Base-by-base conservation (phyloP, 1,140 invertebrate genomes). In the Trachelipus rathkii region DNA sequence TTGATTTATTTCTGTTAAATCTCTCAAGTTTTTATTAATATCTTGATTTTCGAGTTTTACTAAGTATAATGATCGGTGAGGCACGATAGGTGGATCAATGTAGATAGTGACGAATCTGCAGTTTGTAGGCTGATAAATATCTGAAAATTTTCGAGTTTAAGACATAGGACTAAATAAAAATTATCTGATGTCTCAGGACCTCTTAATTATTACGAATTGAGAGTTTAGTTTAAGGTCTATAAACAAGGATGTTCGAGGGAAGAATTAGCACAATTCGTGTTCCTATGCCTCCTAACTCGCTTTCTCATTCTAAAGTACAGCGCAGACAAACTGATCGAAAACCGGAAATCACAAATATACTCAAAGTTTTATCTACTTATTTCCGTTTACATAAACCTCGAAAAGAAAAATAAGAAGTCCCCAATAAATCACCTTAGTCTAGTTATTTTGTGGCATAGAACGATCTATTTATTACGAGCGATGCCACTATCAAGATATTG, bases 401-500 rank as follows among this genome's bases (percentile, higher is more conserved):
- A n/a, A n/a, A n/a, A n/a, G n/a, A n/a, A n/a, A n/a, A n/a, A n/a
- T n/a, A n/a, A n/a, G n/a, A n/a, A n/a, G n/a, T n/a, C n/a, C n/a
- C n/a, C n/a, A n/a, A n/a, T n/a, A n/a, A n/a, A n/a, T n/a, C n/a
- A n/a, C n/a, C n/a, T n/a, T n/a, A n/a, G n/a, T n/a, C n/a, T n/a
- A n/a, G n/a, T n/a, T n/a, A n/a, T n/a, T n/a, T n/a, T n/a, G n/a
- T n/a, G n/a, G 19, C 77, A 60, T 19, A 19, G 82, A 82, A 68
- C 78, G 81, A 46, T 82, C 82, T 67, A 77, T 83, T 19, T 82
- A 83, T 68, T 82, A 78, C 50, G n/a, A n/a, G n/a, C n/a, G 82
- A 82, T 72, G 72, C 78, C 11, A 76, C 80, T 11, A 73, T 78
- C 44, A n/a, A n/a, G 80, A 81, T 46, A n/a, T n/a, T n/a, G n/a